Percentiles rank a stretch among this genome's conserved stretches.
Evolutionary conservation across 2,888 invertebrate species (phyloP).

Genomic region (Caenorhabditis virilis): DNA sequence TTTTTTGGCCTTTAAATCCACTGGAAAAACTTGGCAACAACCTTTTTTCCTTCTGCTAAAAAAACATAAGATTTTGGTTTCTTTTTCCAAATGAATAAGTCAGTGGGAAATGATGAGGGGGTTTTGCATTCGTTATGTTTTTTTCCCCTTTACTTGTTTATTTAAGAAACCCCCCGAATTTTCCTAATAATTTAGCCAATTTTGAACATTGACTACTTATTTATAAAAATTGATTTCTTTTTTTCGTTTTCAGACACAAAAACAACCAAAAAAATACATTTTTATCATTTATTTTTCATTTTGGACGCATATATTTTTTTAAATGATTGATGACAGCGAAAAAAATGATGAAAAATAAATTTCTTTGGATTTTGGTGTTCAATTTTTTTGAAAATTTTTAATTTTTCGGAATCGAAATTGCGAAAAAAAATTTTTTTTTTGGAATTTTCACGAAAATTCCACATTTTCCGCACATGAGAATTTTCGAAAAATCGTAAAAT

Average conservation of each 20-base stretch:
- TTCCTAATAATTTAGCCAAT: neutral
- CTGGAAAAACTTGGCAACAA: too few relatives aligned
- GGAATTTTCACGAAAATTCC: too few relatives aligned
- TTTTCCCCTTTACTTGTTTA: slow-evolving; percentile 1
- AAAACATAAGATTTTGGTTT: too few relatives aligned
- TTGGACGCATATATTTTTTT: neutral
- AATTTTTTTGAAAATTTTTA: neutral
- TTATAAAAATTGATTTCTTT: neutral
- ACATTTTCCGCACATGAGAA: neutral
- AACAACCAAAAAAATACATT: slow-evolving; percentile 9
- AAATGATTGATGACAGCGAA: neutral
- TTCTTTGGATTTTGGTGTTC: too few relatives aligned
- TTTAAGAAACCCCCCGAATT: slow-evolving; percentile 2
- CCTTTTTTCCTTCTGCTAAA: too few relatives aligned
- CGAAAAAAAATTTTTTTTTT: neutral
- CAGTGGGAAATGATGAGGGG: neutral
- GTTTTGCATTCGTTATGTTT: neutral
- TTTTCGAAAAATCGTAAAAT: too few relatives aligned
- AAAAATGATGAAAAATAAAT: too few relatives aligned
- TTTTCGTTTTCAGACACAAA: slow-evolving; percentile 8
- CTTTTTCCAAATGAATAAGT: neutral
- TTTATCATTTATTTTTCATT: neutral
- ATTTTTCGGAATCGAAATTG: neutral
- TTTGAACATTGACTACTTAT: too few relatives aligned
- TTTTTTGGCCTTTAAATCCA: too few relatives aligned